Evolutionary conservation across 2,113 vertebrate species (phyloP), one percentile per base, ranked within the genome.

Genomic region (Xiphophorus hellerii): DNA sequence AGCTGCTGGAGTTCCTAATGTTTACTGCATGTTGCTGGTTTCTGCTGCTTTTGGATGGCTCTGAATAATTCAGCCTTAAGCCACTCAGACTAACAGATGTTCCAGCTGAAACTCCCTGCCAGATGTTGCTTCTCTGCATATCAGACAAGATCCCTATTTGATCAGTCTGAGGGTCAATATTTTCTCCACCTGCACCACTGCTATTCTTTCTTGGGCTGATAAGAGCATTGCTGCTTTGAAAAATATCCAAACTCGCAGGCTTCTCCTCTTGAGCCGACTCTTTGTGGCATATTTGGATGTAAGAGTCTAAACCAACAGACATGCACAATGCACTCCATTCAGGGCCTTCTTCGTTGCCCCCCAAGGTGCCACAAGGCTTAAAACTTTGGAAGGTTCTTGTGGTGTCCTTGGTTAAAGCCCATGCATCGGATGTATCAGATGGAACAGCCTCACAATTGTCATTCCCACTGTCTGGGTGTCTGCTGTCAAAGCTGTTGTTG

Each of bases 401-500:
- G 27, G 85, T 89, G 20, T 89, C 91, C 74, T 91, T 93, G 69
- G 85, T 87, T 81, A 86, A 86, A 77, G 87, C 88, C 90, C 90
- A 88, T 31, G 84, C 62, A 42, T 85, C 90, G 60, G 81, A 87
- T 33, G 80, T 69, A 14, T 87, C 84, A 20, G 77, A 89, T n/a
- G 86, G 91, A 63, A 95, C 71, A 65, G 94, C 92, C 61, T 93
- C 66, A 69, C 92, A 94, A 68, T 72, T 80, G 65, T 93, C 93
- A n/a, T 73, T 82, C 42, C 80, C 90, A 29, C 75, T 84, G n/a
- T 66, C 84, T 60, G 87, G 79, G 30, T 93, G 91, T 48, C 82
- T 89, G 67, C 88, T 87, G 76, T 92, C 91, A 76, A 92, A 88
- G 33, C 94, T 96, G 76, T 97, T 97, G 86, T 97, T 98, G 86